These are phyloP conservation scores for Calameuta idolon DNA, from an alignment of 2,888 invertebrate genomes.

Conservation along the genomic window DNA sequence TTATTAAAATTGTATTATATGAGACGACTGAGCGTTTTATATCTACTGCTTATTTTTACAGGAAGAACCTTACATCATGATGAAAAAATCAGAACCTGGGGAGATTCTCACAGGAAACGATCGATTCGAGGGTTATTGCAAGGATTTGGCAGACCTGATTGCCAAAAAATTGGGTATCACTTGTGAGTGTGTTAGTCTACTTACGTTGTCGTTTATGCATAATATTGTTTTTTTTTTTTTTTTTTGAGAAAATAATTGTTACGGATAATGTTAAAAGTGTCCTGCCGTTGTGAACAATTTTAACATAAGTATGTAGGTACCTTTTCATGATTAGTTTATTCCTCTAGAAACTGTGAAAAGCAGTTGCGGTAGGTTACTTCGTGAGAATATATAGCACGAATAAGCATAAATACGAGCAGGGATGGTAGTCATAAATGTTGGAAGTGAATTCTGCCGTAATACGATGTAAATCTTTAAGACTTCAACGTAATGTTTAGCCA, in stretches of 20 bases:
- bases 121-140: conserved; percentile 90
- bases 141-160: conserved; percentile 88
- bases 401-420: background rate
- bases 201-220: background rate
- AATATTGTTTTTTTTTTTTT: background rate
- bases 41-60: conserved; percentile 45
- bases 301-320: background rate
- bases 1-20: background rate
- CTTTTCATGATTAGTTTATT: background rate
- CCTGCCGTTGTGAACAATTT: background rate
- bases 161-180: conserved; percentile 84
- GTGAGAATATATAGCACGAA: background rate
- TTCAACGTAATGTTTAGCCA: background rate
- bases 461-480: background rate
- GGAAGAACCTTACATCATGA: conserved; percentile 92
- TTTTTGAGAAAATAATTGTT: background rate
- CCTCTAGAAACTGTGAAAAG: background rate
- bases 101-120: conserved; percentile 80
- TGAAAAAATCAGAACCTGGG: conserved; percentile 75
- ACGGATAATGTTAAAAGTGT: background rate
- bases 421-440: background rate
- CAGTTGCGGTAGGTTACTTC: background rate
- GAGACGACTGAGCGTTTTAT: background rate
- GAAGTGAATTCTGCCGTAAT: background rate
- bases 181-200: conserved; percentile 73